These are phyloP conservation scores for Ctena decussata DNA, from an alignment of 2,888 invertebrate species.

Conservation along the genomic window DNA sequence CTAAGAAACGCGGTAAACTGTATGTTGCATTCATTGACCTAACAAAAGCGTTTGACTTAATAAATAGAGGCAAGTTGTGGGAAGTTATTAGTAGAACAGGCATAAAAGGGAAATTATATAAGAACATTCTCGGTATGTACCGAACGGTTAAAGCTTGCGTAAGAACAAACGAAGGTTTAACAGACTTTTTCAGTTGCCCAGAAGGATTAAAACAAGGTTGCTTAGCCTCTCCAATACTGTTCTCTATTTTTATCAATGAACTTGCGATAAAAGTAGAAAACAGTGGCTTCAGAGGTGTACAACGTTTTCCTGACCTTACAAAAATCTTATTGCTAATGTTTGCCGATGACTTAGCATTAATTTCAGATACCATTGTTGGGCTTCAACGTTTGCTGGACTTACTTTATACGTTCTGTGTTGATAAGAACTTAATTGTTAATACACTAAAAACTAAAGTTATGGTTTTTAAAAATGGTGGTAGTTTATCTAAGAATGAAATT, in stretches of 20 bases:
- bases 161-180: background rate
- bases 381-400: constrained; percentile 42
- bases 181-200: constrained; percentile 23
- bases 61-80: background rate
- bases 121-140: constrained; percentile 15
- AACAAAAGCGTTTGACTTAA: background rate
- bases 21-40: background rate
- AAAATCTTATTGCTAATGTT: constrained; percentile 40
- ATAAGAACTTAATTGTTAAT: constrained; percentile 33
- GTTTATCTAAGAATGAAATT: constrained; percentile 33
- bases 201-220: constrained; percentile 32
- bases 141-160: constrained; percentile 20
- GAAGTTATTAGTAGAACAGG: background rate
- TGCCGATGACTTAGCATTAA: constrained; percentile 52
- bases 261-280: background rate
- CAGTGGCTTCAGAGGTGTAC: constrained; percentile 15
- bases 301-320: background rate
- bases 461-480: constrained; percentile 46
- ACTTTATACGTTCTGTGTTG: constrained; percentile 28
- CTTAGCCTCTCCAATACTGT: constrained; percentile 23
- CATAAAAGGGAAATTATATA: background rate
- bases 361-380: constrained; percentile 43
- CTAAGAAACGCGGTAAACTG: background rate
- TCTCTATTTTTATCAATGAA: constrained; percentile 32
- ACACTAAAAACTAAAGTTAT: constrained; percentile 39